Percentiles rank a stretch among this genome's conserved stretches.
Evolutionary conservation across 2,888 invertebrate species (phyloP).

Genomic region (Cetonia aurata): DNA sequence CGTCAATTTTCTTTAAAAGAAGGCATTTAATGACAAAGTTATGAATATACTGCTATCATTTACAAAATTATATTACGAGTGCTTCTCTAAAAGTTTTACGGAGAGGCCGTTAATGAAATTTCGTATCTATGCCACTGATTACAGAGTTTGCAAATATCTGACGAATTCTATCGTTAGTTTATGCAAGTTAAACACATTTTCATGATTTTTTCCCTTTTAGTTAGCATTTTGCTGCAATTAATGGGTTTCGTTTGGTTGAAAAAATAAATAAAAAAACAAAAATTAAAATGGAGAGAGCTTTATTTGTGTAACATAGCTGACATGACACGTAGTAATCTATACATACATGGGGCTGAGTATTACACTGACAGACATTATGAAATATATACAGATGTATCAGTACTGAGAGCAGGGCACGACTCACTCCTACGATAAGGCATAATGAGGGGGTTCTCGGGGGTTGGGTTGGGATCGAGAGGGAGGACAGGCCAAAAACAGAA

Average conservation of each 20-base stretch:
- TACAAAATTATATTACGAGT: too few species aligned
- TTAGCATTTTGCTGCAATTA: too few species aligned
- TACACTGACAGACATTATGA: conserved; percentile 64
- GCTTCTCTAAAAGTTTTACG: too few species aligned
- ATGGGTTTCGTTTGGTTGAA: neutral
- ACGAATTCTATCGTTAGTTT: too few species aligned
- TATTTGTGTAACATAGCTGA: conserved; percentile 68
- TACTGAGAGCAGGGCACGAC: conserved; percentile 59
- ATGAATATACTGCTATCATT: too few species aligned
- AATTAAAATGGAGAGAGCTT: conserved; percentile 68
- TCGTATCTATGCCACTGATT: too few species aligned
- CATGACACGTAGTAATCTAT: conserved; percentile 67
- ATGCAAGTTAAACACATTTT: too few species aligned
- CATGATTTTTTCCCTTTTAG: too few species aligned
- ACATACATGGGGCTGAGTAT: conserved; percentile 67
- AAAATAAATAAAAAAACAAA: conserved; percentile 49
- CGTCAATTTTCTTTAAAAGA: too few species aligned
- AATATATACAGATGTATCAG: conserved; percentile 61
- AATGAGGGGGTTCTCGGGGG: conserved; percentile 58
- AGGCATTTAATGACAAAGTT: too few species aligned
- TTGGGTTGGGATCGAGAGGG: conserved; percentile 22
- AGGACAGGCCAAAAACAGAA: conserved; percentile 59
- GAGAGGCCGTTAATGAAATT: too few species aligned
- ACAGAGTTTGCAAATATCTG: too few species aligned
- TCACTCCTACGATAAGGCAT: conserved; percentile 65